Evolutionary conservation across 1,140 invertebrate genomes (phyloP).

Genomic region (Anthonomus grandis): DNA sequence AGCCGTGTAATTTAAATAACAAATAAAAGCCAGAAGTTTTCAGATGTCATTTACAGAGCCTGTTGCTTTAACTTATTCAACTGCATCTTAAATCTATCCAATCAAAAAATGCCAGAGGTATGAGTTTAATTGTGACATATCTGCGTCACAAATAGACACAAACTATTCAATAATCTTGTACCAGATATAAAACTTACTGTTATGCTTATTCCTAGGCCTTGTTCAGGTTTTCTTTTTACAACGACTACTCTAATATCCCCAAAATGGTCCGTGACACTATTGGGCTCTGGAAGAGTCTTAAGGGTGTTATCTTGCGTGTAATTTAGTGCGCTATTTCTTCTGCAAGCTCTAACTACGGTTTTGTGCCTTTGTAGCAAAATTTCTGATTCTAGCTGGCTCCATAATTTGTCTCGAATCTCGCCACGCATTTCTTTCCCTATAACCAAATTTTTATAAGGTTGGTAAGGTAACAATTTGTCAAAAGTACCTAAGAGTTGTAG

Average conservation of each 20-base stretch:
- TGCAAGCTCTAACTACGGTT: constrained; percentile 65
- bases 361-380: constrained; percentile 82
- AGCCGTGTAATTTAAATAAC: no score
- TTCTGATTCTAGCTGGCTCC: constrained; percentile 83
- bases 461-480: neutral
- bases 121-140: no score
- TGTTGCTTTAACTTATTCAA: no score
- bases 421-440: constrained; percentile 66
- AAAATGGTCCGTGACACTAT: constrained; percentile 41
- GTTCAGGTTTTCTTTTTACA: constrained; percentile 63
- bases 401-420: constrained; percentile 73
- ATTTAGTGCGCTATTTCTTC: constrained; percentile 48
- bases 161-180: no score
- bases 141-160: no score
- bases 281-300: constrained; percentile 35
- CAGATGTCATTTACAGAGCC: no score
- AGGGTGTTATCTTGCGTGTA: constrained; percentile 22
- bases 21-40: no score
- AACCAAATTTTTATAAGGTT: constrained; percentile 1
- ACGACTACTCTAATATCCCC: constrained; percentile 56
- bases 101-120: no score
- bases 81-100: no score
- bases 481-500: constrained; percentile 69
- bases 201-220: constrained; percentile 78
- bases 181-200: constrained; percentile 61